phyloP scores from a whole-genome alignment of 2,888 invertebrate species.

The Protonemura montana region DNA sequence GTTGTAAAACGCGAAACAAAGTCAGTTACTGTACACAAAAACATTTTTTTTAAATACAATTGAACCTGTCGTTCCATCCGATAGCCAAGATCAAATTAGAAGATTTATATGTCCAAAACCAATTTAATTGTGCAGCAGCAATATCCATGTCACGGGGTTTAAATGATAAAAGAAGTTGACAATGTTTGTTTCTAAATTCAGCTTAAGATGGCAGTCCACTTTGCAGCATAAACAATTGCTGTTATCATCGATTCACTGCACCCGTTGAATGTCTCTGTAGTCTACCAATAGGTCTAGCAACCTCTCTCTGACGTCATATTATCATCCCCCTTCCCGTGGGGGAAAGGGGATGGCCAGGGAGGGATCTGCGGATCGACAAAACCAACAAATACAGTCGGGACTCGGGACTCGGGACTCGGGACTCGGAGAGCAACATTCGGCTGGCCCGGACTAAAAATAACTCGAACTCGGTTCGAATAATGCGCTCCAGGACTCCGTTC shows the following conservation, averaged over 20 bases:
- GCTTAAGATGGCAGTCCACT: neutral
- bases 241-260: neutral
- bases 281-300: neutral
- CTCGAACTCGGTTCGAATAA: neutral
- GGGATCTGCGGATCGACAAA: conserved; percentile 26
- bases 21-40: too few species aligned
- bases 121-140: too few species aligned
- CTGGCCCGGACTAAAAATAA: conserved; percentile 7
- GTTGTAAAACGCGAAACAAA: too few species aligned
- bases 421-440: neutral
- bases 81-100: too few species aligned
- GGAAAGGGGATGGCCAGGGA: neutral
- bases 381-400: conserved; percentile 34
- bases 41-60: too few species aligned
- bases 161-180: neutral
- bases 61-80: too few species aligned
- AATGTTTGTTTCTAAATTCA: neutral
- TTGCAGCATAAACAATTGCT: neutral
- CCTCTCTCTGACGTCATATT: conserved; percentile 31
- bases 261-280: neutral
- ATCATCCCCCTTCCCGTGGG: conserved; percentile 4
- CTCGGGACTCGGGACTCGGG: too few species aligned
- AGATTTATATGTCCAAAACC: too few species aligned
- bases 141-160: neutral
- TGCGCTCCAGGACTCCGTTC: neutral